phyloP scores from a whole-genome alignment of 2,113 vertebrate genomes.

The Plecturocebus donacophilus region DNA sequence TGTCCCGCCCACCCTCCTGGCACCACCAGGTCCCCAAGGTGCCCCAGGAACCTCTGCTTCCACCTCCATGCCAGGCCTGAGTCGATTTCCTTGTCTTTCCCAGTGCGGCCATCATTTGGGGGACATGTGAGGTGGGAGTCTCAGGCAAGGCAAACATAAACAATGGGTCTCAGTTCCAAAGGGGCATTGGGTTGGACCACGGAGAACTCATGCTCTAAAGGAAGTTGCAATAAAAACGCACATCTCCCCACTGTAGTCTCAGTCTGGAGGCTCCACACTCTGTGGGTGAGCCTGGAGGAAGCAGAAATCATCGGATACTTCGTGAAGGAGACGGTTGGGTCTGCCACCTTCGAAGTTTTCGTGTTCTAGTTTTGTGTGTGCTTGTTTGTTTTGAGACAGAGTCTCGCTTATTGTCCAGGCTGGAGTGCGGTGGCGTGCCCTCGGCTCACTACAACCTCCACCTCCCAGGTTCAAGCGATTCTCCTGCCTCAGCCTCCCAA shows the following conservation, averaged over 20 bases:
- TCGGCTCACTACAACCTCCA: not conserved
- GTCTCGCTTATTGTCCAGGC: not conserved
- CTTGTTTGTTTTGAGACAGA: not conserved
- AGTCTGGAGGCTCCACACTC: no score
- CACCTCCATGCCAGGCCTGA: not conserved
- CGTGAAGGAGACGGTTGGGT: accelerated
- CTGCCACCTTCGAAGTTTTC: accelerated
- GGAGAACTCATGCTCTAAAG: not conserved
- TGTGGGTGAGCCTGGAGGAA: not conserved
- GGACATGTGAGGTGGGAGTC: accelerated
- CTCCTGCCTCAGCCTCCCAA: not conserved
- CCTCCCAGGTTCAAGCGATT: not conserved
- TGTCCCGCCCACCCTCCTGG: not conserved
- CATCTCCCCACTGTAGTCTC: accelerated
- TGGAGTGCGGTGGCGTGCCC: not conserved
- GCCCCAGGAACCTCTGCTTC: not conserved
- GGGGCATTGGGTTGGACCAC: not conserved
- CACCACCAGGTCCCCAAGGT: not conserved
- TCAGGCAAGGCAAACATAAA: not conserved
- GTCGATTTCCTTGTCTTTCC: not conserved
- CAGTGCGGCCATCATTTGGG: not conserved
- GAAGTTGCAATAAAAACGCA: accelerated
- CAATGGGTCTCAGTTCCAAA: not conserved
- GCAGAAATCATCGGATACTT: accelerated
- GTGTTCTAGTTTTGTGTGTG: not conserved